Evolutionary conservation across 2,113 vertebrate genomes (phyloP), one percentile per base, ranked within the genome.

Genomic region (Engraulis encrasicolus): DNA sequence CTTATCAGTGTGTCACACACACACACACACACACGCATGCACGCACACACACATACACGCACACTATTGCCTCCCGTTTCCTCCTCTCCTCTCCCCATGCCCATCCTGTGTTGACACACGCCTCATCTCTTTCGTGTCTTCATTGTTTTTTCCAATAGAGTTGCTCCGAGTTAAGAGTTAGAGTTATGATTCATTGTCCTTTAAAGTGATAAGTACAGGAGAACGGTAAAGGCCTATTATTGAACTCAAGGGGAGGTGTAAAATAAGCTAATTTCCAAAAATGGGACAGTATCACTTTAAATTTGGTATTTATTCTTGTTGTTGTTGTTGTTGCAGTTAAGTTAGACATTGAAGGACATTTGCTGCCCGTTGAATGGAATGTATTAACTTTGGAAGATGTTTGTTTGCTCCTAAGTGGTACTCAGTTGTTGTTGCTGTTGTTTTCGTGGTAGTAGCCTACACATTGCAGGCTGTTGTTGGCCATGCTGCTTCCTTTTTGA

Each of bases 81-180:
- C 27, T 71, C 61, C 15, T n/a, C 7, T 11, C 11, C 58, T 23
- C n/a, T 14, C 31, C 58, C 23, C 31, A 23, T 74, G 14, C 0
- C 34, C 15, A 34, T 74, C 31, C 27, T 12, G 14, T 34, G 27
- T 74, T 74, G 66, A 74, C 66, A 74, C 34, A 34, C 66, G 31
- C 23, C 66, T 34, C 11, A 74, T 74, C 27, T 74, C 66, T 74
- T 17, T 74, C n/a, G 61, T 9, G 61, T 27, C 14, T 71, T 48
- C 58, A 6, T 38, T 54, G 23, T 50, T 34, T 38, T n/a, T 50
- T 83, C 79, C 82, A 37, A 9, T 74, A 82, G 52, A 84, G 79
- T 84, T 82, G 82, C 3, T 66, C 79, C 79, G 50, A 50, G 40
- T 81, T 48, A 66, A 58, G n/a, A n/a, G n/a, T n/a, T n/a, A n/a